phyloP scores from a whole-genome alignment of 2,797 vertebrate species.

The Tolypeutes matacus region DNA sequence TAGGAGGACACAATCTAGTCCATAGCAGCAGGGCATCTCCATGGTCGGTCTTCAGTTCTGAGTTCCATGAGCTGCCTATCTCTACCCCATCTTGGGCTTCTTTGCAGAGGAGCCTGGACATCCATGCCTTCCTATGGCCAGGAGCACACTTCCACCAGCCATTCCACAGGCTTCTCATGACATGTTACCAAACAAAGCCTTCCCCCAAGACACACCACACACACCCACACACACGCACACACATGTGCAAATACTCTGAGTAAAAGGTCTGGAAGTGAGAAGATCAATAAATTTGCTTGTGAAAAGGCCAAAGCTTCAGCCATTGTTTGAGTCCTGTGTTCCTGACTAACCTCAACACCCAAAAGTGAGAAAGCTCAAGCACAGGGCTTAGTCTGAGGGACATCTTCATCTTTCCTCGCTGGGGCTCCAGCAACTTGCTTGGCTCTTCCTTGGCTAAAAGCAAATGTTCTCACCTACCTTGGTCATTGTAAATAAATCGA shows the following conservation, averaged over 20 bases:
- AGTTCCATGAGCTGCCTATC: not conserved
- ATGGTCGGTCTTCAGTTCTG: no score
- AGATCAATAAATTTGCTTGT: not conserved
- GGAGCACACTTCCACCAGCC: not conserved
- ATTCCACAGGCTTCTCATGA: not conserved
- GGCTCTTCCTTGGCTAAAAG: not conserved
- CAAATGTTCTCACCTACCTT: not conserved
- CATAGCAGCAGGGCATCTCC: not conserved
- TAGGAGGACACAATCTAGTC: no score
- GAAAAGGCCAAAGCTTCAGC: not conserved
- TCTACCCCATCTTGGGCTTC: accelerated
- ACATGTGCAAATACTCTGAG: not conserved
- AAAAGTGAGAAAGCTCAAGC: not conserved
- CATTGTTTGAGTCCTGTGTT: not conserved
- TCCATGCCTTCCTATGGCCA: not conserved
- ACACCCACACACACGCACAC: not conserved
- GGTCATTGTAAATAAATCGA: not conserved
- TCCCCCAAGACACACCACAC: not conserved
- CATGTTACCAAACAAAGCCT: not conserved
- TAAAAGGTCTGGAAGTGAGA: not conserved
- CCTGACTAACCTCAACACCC: not conserved
- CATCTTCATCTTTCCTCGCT: not conserved
- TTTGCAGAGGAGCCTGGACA: not conserved
- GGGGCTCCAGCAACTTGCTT: not conserved
- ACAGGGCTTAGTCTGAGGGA: not conserved